phyloP scores from a whole-genome alignment of 2,797 vertebrate species.

The Sciaenops ocellatus region DNA sequence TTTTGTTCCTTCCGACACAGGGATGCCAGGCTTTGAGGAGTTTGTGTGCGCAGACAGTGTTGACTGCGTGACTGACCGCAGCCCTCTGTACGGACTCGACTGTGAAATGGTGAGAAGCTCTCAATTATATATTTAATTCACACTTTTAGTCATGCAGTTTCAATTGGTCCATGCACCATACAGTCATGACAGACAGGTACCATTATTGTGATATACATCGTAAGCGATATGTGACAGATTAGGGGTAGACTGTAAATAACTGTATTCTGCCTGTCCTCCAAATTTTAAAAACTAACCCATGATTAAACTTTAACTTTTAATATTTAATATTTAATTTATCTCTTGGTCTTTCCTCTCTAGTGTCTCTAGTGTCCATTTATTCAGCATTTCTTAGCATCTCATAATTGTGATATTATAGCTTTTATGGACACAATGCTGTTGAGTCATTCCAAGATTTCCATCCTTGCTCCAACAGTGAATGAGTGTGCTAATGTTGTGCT shows the following conservation, averaged over 20 bases:
- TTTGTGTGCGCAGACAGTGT: conserved; percentile 82
- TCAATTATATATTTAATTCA: neutral
- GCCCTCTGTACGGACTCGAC: conserved; percentile 93
- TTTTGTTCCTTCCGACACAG: conserved; percentile 71
- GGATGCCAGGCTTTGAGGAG: conserved; percentile 79
- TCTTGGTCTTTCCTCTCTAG: neutral
- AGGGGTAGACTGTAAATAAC: too few species aligned
- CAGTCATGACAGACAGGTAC: neutral
- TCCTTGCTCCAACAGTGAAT: neutral
- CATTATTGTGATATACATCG: neutral
- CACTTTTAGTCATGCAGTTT: neutral
- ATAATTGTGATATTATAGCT: neutral
- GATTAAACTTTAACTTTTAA: neutral
- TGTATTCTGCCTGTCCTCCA: neutral
- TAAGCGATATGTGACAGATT: neutral
- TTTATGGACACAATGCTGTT: neutral
- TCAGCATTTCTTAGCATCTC: neutral
- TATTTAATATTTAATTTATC: neutral
- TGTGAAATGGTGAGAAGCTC: conserved; percentile 92
- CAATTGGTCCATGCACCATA: neutral
- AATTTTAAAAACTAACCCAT: neutral
- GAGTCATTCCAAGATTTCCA: neutral
- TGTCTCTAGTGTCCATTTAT: neutral
- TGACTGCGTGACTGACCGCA: conserved; percentile 85
- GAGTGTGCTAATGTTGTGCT: conserved; percentile 33